Conservation (phyloP, 2,888 invertebrate species). For the Muscina levida region DNA sequence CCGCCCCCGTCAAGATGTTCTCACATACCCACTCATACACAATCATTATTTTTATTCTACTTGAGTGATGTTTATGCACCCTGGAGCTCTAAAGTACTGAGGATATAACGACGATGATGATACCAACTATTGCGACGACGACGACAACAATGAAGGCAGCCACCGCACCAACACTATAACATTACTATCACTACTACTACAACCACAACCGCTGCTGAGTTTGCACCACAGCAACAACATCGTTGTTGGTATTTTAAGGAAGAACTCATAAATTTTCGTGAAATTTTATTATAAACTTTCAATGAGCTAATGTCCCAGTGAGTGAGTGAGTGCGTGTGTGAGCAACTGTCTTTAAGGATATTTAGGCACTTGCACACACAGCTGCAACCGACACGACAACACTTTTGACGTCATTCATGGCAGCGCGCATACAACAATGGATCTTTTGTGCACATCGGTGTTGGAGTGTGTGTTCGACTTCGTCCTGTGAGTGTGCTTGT, state of each 20-base stretch:
- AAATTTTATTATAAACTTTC: conserved; percentile 40
- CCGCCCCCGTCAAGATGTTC: too few relatives aligned
- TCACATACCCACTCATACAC: not conserved
- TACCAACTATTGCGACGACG: not conserved
- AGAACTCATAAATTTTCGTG: conserved; percentile 53
- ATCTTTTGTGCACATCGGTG: not conserved
- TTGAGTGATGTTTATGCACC: not conserved
- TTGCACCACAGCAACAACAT: not conserved
- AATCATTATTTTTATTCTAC: not conserved
- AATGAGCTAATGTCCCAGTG: not conserved
- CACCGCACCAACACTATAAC: too few relatives aligned
- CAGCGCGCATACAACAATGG: not conserved
- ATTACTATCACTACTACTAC: not conserved
- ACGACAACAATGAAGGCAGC: not conserved
- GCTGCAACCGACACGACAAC: not conserved
- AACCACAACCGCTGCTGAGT: too few relatives aligned
- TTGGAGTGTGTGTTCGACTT: conserved; percentile 24
- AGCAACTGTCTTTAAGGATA: conserved; percentile 27
- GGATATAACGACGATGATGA: not conserved
- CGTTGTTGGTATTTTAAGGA: conserved; percentile 19
- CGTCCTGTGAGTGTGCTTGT: conserved; percentile 6
- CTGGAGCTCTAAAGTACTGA: not conserved
- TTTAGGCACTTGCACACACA: conserved; percentile 11
- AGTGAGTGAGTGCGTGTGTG: not conserved
- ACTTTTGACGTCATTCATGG: conserved; percentile 55